Percentiles rank a stretch among this genome's conserved stretches.
These are phyloP conservation scores for Potamarius usumacintae DNA, from an alignment of 2,113 vertebrate species.

Conservation along the genomic window DNA sequence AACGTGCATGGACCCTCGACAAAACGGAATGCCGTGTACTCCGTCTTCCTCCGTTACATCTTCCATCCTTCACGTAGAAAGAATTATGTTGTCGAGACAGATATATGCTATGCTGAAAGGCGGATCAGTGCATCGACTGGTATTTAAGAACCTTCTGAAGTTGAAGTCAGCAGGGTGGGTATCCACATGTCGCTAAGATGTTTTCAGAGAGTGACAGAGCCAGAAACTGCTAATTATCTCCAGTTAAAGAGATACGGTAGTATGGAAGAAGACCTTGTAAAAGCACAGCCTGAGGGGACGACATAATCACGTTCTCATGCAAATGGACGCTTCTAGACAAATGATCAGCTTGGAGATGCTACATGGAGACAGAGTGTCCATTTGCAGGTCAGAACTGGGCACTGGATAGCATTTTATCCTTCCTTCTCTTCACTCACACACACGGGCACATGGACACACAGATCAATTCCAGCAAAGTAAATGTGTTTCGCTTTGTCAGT, in stretches of 20 bases:
- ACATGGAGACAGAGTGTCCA: slow-evolving; percentile 66
- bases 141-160: background rate
- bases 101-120: slow-evolving; percentile 50
- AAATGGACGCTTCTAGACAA: slow-evolving; percentile 62
- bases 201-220: slow-evolving; percentile 50
- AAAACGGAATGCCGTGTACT: background rate
- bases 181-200: slow-evolving; percentile 45
- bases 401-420: slow-evolving; percentile 23
- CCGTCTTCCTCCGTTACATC: slow-evolving; percentile 52
- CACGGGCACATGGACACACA: slow-evolving; percentile 50
- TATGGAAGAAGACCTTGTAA: slow-evolving; percentile 53
- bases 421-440: slow-evolving; percentile 17
- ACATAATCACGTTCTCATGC: slow-evolving; percentile 35
- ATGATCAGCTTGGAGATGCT: slow-evolving; percentile 68
- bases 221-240: slow-evolving; percentile 65
- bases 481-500: slow-evolving; percentile 56
- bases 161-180: too few relatives aligned
- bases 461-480: slow-evolving; percentile 66
- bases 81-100: slow-evolving; percentile 61
- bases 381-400: slow-evolving; percentile 66
- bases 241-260: slow-evolving; percentile 52
- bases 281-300: slow-evolving; percentile 55
- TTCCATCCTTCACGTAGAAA: slow-evolving; percentile 46
- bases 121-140: slow-evolving; percentile 55
- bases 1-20: background rate